phyloP scores from a whole-genome alignment of 2,797 vertebrate species.

The Micrastur ruficollis region DNA sequence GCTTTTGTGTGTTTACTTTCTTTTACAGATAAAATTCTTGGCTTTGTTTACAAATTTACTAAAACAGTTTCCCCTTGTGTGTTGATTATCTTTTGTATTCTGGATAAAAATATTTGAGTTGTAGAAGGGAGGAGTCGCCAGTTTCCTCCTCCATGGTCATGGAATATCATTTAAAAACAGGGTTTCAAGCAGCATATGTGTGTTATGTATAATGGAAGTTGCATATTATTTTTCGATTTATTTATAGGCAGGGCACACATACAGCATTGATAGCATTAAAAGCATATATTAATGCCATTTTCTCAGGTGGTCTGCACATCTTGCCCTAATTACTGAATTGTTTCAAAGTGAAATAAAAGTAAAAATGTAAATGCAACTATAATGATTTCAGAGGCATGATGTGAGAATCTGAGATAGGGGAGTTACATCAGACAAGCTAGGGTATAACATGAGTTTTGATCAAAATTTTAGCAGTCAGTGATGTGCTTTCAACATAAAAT shows the following conservation, averaged over 20 bases:
- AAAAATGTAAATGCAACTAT: neutral
- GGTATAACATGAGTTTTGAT: neutral
- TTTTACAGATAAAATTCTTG: neutral
- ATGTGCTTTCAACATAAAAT: neutral
- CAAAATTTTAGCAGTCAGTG: neutral
- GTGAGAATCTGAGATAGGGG: neutral
- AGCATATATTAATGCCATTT: neutral
- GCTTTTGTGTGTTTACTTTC: neutral
- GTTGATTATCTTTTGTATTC: neutral
- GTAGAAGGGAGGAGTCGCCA: neutral
- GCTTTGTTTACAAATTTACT: neutral
- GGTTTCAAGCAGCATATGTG: neutral
- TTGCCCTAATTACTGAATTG: neutral
- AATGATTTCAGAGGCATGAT: neutral
- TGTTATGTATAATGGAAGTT: neutral
- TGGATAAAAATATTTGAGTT: neutral
- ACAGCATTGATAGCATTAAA: neutral
- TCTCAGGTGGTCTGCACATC: neutral
- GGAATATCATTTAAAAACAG: neutral
- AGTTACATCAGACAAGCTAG: neutral
- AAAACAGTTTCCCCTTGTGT: neutral
- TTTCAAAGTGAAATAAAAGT: neutral
- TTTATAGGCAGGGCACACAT: neutral
- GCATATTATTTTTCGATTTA: neutral
- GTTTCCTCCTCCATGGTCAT: neutral